These are phyloP conservation scores for Diadromus collaris DNA, from an alignment of 2,888 invertebrate genomes.

Conservation along the genomic window DNA sequence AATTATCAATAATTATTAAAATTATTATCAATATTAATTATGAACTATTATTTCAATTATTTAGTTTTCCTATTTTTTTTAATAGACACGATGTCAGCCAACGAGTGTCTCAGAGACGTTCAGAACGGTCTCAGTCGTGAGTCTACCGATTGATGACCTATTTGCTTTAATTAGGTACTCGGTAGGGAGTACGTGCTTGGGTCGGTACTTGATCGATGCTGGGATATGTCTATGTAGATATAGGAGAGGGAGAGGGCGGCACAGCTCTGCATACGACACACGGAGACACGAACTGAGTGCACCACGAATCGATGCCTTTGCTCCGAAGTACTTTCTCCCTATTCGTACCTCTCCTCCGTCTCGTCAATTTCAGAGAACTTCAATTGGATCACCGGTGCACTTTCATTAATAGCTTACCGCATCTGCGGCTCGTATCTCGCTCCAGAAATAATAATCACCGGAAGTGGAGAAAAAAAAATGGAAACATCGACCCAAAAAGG, in stretches of 20 bases:
- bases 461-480: neutral
- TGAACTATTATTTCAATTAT: too few species aligned
- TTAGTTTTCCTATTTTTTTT: too few species aligned
- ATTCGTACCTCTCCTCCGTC: slow-evolving; percentile 11
- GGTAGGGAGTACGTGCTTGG: slow-evolving; percentile 31
- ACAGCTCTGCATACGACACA: slow-evolving; percentile 1
- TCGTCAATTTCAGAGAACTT: neutral
- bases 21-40: too few species aligned
- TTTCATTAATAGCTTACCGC: slow-evolving; percentile 5
- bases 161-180: slow-evolving; percentile 54
- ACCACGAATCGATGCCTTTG: slow-evolving; percentile 21
- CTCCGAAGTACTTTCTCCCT: slow-evolving; percentile 7
- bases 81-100: neutral
- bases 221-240: neutral
- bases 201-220: slow-evolving; percentile 29
- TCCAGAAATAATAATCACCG: neutral
- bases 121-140: neutral
- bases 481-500: neutral
- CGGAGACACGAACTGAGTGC: slow-evolving; percentile 21
- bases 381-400: slow-evolving; percentile 2
- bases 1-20: too few species aligned
- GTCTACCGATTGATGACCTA: slow-evolving; percentile 52
- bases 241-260: slow-evolving; percentile 4
- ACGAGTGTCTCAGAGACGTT: neutral
- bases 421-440: neutral